Base-by-base conservation (phyloP, 2,888 invertebrate species). In the Hipparchia sbordonii region DNA sequence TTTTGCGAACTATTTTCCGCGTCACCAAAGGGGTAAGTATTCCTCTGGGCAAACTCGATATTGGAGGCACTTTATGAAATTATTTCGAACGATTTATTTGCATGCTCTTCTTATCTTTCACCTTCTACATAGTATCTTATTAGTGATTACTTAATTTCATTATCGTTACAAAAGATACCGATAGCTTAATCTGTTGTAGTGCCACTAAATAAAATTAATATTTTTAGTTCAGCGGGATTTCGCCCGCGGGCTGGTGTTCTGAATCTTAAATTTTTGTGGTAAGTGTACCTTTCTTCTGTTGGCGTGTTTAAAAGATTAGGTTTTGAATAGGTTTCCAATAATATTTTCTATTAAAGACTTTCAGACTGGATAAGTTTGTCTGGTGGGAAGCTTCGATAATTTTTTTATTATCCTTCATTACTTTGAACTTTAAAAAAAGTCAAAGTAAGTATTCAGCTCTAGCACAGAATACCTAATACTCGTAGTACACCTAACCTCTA, bases 201-300 rank as follows among this genome's bases (percentile, higher is more conserved):
- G 46, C 68, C 56, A 52, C 74, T 70, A 66, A 67, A 79, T 82
- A 61, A 57, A 52, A 52, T 51, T 13, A 13, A 57, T 57, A 7
- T 81, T 82, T 83, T 87, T 81, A 90, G 90, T 91, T 81, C 74
- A 79, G 83, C 79, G 82, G 77, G 80, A 81, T 82, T 76, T 82
- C 80, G 88, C 88, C 87, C 85, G 74, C 77, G 74, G 82, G 87
- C 85, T 84, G 87, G 85, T 84, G 63, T 78, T 61, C 52, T 72
- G 67, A 45, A 72, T 73, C n/a, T 75, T 66, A 73, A 74, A 72
- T 77, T 76, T 72, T 70, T 72, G 77, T 75, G 89, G 88, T 89
- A 76, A 87, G 88, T 75, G 59, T 60, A 39, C 5, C 39, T 39
- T 39, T 39, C 5, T 5, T 39, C 39, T 39, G 33, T 9, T 60